Conservation (phyloP, 2,113 vertebrate genomes). For the Vombatus ursinus region DNA sequence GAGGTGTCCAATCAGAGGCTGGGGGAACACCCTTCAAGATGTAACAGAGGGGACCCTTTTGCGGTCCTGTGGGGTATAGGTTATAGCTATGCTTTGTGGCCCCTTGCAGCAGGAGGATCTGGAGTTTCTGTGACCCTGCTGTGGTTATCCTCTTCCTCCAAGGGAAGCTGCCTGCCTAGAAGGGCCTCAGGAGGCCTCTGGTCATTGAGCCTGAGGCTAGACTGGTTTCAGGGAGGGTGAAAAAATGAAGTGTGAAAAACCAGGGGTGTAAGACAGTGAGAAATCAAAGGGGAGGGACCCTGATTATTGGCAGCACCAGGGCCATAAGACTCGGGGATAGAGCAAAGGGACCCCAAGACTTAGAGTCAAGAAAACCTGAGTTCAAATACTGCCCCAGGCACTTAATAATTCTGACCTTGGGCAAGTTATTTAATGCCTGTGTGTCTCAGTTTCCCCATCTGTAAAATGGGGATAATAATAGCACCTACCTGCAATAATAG, state of each 20-base stretch:
- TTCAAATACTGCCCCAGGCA: background rate
- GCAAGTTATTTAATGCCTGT: background rate
- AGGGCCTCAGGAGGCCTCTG: background rate
- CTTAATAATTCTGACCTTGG: background rate
- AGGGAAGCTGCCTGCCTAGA: background rate
- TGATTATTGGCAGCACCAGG: no score
- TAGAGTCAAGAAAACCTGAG: background rate
- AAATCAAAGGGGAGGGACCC: background rate
- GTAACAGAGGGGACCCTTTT: background rate
- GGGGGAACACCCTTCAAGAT: background rate
- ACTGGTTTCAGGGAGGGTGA: background rate
- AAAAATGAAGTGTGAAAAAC: background rate
- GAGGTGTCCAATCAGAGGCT: background rate
- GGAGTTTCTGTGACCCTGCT: background rate
- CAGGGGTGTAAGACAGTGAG: background rate
- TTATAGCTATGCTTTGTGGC: background rate
- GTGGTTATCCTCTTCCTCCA: background rate
- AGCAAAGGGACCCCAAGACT: background rate
- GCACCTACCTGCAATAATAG: no score
- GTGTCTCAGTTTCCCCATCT: background rate
- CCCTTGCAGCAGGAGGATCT: background rate
- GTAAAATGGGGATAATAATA: background rate
- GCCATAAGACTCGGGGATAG: background rate
- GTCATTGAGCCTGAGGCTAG: background rate
- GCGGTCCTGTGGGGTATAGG: no score